Evolutionary conservation across 2,113 vertebrate genomes (phyloP), one percentile per base, ranked within the genome.

Genomic region (Pandion haliaetus): DNA sequence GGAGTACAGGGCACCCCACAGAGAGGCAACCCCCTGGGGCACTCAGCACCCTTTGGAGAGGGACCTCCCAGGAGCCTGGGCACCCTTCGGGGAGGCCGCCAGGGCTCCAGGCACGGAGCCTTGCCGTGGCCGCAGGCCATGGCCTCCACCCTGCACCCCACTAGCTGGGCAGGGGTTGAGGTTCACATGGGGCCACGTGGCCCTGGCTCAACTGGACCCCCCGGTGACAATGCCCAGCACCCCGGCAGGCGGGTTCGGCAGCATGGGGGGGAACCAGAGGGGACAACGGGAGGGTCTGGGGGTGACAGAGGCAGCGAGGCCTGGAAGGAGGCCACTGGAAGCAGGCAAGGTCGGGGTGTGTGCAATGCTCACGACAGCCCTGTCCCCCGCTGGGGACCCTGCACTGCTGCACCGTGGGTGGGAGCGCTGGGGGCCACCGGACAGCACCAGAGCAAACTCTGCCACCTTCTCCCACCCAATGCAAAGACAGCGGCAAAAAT

Each of bases 271-370:
- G 44, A 44, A 50, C 8, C 16, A 4, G 36, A 62, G 58, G 47
- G 38, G 59, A 44, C 17, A 17, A 31, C 9, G 3, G 31, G 20
- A 44, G 28, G 20, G 24, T 49, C 25, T 65, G 71, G 18, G 36
- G 66, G 38, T 7, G 71, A 25, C 2, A 11, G 18, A 5, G 50
- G 23, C 4, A 1, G 34, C 17, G 4, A 77, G 58, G 81, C 32
- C 5, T 2, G 17, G 54, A 25, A 7, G 26, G 65, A 55, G 23
- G 45, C 9, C 28, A 5, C 32, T 7, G 32, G 40, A 36, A n/a
- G 36, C 69, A 12, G 44, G 17, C 18, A 4, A 76, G n/a, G 16
- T 38, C 1, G 3, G 47, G 70, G 31, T 1, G 4, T 6, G 0
- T 9, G 15, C 14, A 8, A 45, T 8, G 4, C 42, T 57, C 1